Evolutionary conservation across 2,797 vertebrate species (phyloP).

Genomic region (Peromyscus nudipes): DNA sequence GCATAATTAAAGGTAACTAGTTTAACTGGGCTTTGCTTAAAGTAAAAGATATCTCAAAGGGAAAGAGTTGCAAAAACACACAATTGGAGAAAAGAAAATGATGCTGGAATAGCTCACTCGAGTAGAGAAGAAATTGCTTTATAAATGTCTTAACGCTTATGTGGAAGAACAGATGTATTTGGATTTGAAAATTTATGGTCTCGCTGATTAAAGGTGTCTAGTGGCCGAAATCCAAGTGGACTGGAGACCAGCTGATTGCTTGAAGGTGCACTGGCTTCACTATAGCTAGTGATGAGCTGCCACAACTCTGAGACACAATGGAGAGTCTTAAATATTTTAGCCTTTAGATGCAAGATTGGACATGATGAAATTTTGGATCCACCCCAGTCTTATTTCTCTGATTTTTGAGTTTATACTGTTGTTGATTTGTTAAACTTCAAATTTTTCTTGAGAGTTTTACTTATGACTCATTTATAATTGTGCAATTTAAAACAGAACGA

Average conservation of each 20-base stretch:
- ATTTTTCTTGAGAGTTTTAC: not conserved
- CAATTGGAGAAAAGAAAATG: not conserved
- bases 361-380: not conserved
- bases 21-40: not conserved
- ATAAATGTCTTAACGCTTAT: not conserved
- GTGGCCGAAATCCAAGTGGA: not conserved
- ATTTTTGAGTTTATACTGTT: not conserved
- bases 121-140: not conserved
- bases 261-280: not conserved
- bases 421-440: not conserved
- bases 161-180: not conserved
- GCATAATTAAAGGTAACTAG: not conserved
- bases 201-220: not conserved
- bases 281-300: not conserved
- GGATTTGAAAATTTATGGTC: not conserved
- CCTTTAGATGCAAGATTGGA: not conserved
- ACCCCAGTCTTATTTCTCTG: not conserved
- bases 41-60: not conserved
- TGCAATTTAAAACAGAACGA: not conserved
- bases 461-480: not conserved
- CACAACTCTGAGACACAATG: too few relatives aligned
- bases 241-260: not conserved
- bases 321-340: not conserved
- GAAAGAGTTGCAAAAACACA: not conserved
- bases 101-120: not conserved